A percentile compares a stretch with the other conserved stretches of the same genome.
These are phyloP conservation scores for Colletes latitarsis DNA, from an alignment of 1,140 invertebrate genomes.

Conservation along the genomic window DNA sequence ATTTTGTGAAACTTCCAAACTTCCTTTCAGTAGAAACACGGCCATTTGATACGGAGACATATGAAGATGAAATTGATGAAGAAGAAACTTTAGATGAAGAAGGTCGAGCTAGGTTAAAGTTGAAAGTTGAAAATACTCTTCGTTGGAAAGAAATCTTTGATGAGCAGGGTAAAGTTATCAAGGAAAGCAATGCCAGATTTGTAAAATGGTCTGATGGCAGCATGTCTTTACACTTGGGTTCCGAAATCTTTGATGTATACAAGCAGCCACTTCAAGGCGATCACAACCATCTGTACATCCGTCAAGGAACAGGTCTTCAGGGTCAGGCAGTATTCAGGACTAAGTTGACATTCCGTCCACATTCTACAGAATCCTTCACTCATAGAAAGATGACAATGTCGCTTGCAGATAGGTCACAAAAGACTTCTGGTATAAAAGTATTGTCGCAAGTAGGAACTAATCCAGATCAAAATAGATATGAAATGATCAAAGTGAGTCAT, in stretches of 20 bases:
- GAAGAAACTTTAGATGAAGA: slow-evolving; percentile 99
- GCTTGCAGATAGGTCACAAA: slow-evolving; percentile 97
- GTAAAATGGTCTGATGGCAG: slow-evolving; percentile 99
- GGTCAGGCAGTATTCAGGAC: slow-evolving; percentile 98
- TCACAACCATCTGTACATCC: slow-evolving; percentile 92
- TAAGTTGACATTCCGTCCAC: slow-evolving; percentile 97
- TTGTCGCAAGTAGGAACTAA: slow-evolving; percentile 96
- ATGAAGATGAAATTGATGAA: slow-evolving; percentile 99
- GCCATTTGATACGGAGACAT: slow-evolving; percentile 96
- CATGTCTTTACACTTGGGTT: slow-evolving; percentile 97
- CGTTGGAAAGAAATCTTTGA: slow-evolving; percentile 95
- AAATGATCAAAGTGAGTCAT: slow-evolving; percentile 90
- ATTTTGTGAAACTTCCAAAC: slow-evolving; percentile 97
- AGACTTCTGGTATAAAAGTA: slow-evolving; percentile 98
- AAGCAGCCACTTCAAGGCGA: slow-evolving; percentile 91
- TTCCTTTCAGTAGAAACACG: slow-evolving; percentile 95
- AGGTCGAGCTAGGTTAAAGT: slow-evolving; percentile 94
- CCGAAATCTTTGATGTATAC: slow-evolving; percentile 99
- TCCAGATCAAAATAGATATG: slow-evolving; percentile 94
- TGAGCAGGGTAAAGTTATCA: slow-evolving; percentile 90
- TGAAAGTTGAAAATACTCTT: slow-evolving; percentile 99
- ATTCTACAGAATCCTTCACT: slow-evolving; percentile 99
- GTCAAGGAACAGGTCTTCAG: slow-evolving; percentile 98
- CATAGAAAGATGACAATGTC: slow-evolving; percentile 99
- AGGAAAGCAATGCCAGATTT: slow-evolving; percentile 97